Conservation (phyloP, 2,888 invertebrate species). For the Cynaeus angustus region DNA sequence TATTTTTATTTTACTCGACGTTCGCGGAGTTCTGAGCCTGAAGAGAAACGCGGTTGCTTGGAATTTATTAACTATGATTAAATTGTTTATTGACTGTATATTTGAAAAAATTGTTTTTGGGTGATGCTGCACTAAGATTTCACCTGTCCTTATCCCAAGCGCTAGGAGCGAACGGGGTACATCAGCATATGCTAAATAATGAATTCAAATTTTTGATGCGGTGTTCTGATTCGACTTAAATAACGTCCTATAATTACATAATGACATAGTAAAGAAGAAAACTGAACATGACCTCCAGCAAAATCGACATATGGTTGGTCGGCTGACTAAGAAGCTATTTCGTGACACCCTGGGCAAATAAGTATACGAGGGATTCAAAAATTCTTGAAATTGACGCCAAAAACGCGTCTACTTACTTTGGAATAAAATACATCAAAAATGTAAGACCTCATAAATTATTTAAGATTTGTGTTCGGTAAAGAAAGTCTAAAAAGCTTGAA, state of each 20-base stretch:
- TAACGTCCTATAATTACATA: constrained; percentile 68
- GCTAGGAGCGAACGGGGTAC: too few species aligned
- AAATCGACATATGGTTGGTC: constrained; percentile 46
- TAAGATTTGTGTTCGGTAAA: too few species aligned
- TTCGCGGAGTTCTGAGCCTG: constrained; percentile 46
- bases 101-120: background rate
- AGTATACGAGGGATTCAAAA: constrained; percentile 11
- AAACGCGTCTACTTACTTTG: too few species aligned
- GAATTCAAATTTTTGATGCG: constrained; percentile 64
- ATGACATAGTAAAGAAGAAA: constrained; percentile 62
- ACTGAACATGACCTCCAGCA: constrained; percentile 57
- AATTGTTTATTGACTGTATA: constrained; percentile 31
- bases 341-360: constrained; percentile 43
- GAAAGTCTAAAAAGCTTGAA: too few species aligned
- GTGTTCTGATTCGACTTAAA: constrained; percentile 63
- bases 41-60: constrained; percentile 46
- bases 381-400: background rate
- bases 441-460: too few species aligned
- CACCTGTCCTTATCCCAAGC: background rate
- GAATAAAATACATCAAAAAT: too few species aligned
- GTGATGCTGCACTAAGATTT: background rate
- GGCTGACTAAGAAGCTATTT: constrained; percentile 46
- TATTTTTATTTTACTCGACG: constrained; percentile 47
- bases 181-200: constrained; percentile 62
- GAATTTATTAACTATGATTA: constrained; percentile 53